Percentiles rank a stretch among this genome's conserved stretches.
These are phyloP conservation scores for Amblyjoppa proteus DNA, from an alignment of 2,888 invertebrate genomes.

Conservation along the genomic window DNA sequence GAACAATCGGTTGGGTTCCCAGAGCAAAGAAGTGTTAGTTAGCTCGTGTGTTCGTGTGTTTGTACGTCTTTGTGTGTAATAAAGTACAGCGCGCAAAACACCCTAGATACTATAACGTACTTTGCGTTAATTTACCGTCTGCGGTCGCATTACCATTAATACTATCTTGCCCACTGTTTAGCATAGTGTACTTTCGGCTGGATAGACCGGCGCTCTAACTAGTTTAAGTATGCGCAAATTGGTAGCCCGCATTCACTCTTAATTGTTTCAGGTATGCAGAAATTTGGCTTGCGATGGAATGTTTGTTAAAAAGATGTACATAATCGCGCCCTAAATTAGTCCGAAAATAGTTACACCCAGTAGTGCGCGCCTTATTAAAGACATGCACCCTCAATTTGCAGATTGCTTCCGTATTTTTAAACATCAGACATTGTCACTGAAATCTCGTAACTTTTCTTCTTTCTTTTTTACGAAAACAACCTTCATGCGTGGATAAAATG, in stretches of 20 bases:
- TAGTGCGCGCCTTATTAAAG: not conserved
- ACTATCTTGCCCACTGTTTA: slow-evolving; percentile 54
- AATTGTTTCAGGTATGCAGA: slow-evolving; percentile 47
- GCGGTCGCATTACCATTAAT: slow-evolving; percentile 72
- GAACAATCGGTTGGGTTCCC: slow-evolving; percentile 74
- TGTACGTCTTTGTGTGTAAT: slow-evolving; percentile 64
- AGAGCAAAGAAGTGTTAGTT: slow-evolving; percentile 73
- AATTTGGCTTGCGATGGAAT: slow-evolving; percentile 34
- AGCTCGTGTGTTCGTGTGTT: slow-evolving; percentile 54
- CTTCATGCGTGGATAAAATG: too few relatives aligned
- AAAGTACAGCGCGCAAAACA: slow-evolving; percentile 71
- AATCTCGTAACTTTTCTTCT: too few relatives aligned
- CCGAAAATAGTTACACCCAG: not conserved
- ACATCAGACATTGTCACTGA: not conserved
- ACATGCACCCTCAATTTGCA: too few relatives aligned
- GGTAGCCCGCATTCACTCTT: slow-evolving; percentile 29
- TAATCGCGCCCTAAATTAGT: slow-evolving; percentile 33
- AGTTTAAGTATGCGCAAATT: slow-evolving; percentile 56
- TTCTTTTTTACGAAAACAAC: too few relatives aligned
- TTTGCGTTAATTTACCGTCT: slow-evolving; percentile 60
- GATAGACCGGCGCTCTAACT: slow-evolving; percentile 27
- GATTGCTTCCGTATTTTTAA: not conserved
- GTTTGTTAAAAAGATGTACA: slow-evolving; percentile 14
- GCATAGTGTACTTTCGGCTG: slow-evolving; percentile 19
- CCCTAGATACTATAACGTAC: slow-evolving; percentile 18